A percentile compares a stretch with the other conserved stretches of the same genome.
phyloP scores from a whole-genome alignment of 2,113 vertebrate species.

The Hoplias malabaricus region DNA sequence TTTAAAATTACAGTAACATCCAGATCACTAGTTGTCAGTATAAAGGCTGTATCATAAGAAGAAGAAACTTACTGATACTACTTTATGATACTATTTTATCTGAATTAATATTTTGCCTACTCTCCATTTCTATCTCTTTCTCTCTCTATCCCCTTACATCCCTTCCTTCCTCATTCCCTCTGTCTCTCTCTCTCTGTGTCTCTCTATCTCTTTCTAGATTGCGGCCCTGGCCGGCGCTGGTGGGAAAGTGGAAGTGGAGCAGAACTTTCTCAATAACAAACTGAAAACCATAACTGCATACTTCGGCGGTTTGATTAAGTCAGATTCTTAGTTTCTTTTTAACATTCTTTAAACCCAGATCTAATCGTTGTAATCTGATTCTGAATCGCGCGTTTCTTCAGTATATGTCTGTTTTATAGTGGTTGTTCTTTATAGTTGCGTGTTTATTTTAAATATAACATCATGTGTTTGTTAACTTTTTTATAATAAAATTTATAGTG shows the following conservation, averaged over 20 bases:
- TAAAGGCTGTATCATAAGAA: too few relatives aligned
- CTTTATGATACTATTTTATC: too few relatives aligned
- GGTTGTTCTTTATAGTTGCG: neutral
- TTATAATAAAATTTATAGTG: slow-evolving; percentile 28
- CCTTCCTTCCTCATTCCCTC: too few relatives aligned
- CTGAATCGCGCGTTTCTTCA: too few relatives aligned
- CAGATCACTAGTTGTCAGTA: too few relatives aligned
- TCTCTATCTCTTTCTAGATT: slow-evolving; percentile 68
- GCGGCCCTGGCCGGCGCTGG: slow-evolving; percentile 90
- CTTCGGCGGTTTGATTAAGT: slow-evolving; percentile 86
- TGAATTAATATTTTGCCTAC: too few relatives aligned
- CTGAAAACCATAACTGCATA: slow-evolving; percentile 97
- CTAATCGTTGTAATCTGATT: neutral
- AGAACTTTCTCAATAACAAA: slow-evolving; percentile 97
- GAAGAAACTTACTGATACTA: too few relatives aligned
- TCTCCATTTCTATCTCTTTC: neutral
- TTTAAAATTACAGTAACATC: too few relatives aligned
- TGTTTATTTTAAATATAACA: neutral
- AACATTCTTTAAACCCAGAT: neutral
- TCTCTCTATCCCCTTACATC: neutral
- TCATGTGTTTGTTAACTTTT: neutral
- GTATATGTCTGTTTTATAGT: slow-evolving; percentile 10
- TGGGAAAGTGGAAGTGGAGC: slow-evolving; percentile 95
- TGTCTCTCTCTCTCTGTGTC: neutral
- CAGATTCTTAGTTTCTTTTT: slow-evolving; percentile 42